These are phyloP conservation scores for Odontothrips loti DNA, from an alignment of 2,888 invertebrate species.

Conservation along the genomic window DNA sequence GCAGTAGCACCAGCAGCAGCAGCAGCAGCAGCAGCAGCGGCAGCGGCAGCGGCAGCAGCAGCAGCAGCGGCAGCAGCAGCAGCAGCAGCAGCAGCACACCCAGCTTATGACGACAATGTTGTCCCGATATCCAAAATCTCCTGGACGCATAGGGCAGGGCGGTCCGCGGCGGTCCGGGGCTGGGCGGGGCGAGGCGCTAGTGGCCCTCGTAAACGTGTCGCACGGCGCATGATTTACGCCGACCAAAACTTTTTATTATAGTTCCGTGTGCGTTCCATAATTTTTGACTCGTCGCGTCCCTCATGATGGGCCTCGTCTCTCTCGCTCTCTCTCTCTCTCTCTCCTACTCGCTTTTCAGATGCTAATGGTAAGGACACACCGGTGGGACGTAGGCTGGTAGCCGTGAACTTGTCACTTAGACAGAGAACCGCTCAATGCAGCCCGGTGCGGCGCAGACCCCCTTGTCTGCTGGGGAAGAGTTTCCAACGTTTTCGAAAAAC, in stretches of 20 bases:
- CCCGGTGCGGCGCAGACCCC: background rate
- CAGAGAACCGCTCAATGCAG: background rate
- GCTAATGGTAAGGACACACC: background rate
- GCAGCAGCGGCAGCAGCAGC: no score
- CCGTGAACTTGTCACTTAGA: constrained; percentile 3
- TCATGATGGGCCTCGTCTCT: no score
- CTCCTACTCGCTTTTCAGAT: background rate
- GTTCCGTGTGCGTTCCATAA: no score
- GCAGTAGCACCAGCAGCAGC: no score
- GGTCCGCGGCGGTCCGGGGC: background rate
- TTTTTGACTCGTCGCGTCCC: background rate
- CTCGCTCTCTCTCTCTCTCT: no score
- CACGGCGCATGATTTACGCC: background rate
- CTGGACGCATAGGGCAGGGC: background rate
- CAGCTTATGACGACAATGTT: no score
- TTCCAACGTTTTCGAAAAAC: background rate
- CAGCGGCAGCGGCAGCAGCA: no score
- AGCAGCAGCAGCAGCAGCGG: no score
- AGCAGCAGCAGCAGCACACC: no score
- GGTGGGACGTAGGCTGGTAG: background rate
- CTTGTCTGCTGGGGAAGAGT: background rate
- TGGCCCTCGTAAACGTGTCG: background rate
- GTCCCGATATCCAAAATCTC: background rate
- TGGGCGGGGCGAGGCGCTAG: background rate
- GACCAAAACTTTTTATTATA: background rate